Evolutionary conservation across 53 echinoderm and acorn worm species (phyloP).

Genomic region (Crossaster papposus): DNA sequence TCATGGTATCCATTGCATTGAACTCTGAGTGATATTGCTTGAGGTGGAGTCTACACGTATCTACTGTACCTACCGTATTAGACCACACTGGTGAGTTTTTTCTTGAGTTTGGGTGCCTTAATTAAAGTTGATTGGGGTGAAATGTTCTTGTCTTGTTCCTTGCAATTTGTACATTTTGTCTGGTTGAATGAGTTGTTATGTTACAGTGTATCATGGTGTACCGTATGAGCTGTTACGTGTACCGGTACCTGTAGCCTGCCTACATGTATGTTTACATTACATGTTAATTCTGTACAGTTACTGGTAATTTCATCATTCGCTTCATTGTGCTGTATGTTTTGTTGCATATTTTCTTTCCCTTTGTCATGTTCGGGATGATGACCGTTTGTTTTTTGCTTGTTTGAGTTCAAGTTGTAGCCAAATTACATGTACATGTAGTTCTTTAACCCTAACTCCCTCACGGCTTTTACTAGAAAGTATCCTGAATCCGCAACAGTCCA

Average conservation of each 20-base stretch:
- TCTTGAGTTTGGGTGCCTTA: neutral
- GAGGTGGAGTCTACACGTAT: neutral
- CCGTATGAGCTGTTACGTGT: neutral
- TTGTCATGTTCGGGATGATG: too few relatives aligned
- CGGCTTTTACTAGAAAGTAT: too few relatives aligned
- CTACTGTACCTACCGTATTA: too few relatives aligned
- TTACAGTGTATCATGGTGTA: neutral
- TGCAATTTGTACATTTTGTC: neutral
- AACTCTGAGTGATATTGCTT: slow-evolving; percentile 10
- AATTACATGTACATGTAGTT: too few relatives aligned
- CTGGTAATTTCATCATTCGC: neutral
- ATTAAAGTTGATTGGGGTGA: slow-evolving; percentile 5
- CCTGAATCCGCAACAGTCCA: too few relatives aligned
- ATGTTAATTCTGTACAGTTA: too few relatives aligned
- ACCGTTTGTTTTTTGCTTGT: too few relatives aligned
- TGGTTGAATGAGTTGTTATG: neutral
- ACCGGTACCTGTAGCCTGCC: neutral
- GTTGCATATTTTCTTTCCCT: too few relatives aligned
- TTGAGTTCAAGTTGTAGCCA: too few relatives aligned
- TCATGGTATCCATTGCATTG: slow-evolving; percentile 26
- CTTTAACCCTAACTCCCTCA: too few relatives aligned
- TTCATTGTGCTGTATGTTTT: too few relatives aligned
- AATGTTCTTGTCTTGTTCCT: neutral
- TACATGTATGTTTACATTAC: neutral
- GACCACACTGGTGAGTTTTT: slow-evolving; percentile 43